Evolutionary conservation across 2,113 vertebrate species (phyloP), one percentile per base, ranked within the genome.

Genomic region (Neodon shergylaensis): DNA sequence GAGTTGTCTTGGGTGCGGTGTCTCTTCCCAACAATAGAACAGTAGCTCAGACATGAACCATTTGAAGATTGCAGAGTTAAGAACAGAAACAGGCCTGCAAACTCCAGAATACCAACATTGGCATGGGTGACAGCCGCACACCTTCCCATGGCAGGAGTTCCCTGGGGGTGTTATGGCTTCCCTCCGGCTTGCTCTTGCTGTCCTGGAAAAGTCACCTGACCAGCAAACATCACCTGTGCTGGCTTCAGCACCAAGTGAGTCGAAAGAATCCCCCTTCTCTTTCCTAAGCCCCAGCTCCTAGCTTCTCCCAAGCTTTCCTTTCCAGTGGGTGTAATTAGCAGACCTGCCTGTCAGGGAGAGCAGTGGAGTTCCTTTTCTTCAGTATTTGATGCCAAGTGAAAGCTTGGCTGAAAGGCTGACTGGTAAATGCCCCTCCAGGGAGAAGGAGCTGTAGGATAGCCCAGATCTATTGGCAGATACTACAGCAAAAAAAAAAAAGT

Each of bases 311-410:
- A 98, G 93, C 74, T 88, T 95, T 42, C 91, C 72, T 94, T 97
- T 98, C 96, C 97, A 96, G 90, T 44, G 92, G 95, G 87, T 96
- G 49, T 97, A 98, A 98, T 98, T 98, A 98, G 95, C 96, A 98
- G 92, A 91, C 96, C 92, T 89, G 97, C 96, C 85, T 94, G 94
- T 97, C 94, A 85, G 0, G 8, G 42, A 54, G 68, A 78, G 87
- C 44, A 96, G 96, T 92, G 52, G 49, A 86, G 86, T 82, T 96
- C 68, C 63, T 94, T 97, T 95, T 97, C 97, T 91, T 97, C 73
- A 91, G 96, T 95, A 97, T 98, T 96, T 98, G 92, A 95, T 97
- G 91, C 79, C 97, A 87, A 95, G 90, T 87, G 90, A 97, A 97
- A 95, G 96, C 96, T 97, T 98, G 97, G 96, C 95, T 94, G 83